phyloP scores from a whole-genome alignment of 2,888 invertebrate species.

The Subacronicta megacephala region DNA sequence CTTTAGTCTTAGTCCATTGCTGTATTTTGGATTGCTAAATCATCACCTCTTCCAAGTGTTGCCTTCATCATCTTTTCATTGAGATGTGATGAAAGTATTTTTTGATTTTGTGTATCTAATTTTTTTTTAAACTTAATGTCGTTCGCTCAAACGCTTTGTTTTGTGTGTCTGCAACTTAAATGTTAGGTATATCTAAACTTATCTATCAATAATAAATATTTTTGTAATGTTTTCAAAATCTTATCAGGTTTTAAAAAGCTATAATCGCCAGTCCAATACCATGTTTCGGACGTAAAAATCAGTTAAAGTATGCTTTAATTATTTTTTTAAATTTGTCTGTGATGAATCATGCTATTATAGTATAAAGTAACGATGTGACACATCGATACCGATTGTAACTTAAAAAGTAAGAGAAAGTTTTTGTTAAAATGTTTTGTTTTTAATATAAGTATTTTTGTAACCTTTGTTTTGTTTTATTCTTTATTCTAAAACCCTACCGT shows the following conservation, averaged over 20 bases:
- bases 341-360: slow-evolving; percentile 54
- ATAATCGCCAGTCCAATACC: slow-evolving; percentile 4
- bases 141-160: slow-evolving; percentile 6
- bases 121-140: slow-evolving; percentile 1
- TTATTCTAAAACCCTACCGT: not conserved
- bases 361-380: slow-evolving; percentile 46
- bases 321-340: slow-evolving; percentile 55
- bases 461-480: slow-evolving; percentile 38
- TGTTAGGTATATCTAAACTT: slow-evolving; percentile 4
- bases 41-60: not conserved
- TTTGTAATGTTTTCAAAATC: slow-evolving; percentile 1
- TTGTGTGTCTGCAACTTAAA: slow-evolving; percentile 17
- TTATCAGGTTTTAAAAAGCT: slow-evolving; percentile 13
- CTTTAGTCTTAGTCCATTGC: too few species aligned
- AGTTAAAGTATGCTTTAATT: slow-evolving; percentile 29
- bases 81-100: not conserved
- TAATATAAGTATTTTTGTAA: slow-evolving; percentile 64
- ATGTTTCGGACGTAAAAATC: slow-evolving; percentile 25
- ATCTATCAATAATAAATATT: not conserved
- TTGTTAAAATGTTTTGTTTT: slow-evolving; percentile 63
- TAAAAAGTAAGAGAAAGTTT: slow-evolving; percentile 61
- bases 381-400: slow-evolving; percentile 54
- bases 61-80: slow-evolving; percentile 7
- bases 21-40: too few species aligned
- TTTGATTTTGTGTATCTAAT: slow-evolving; percentile 16